phyloP scores from a whole-genome alignment of 2,888 invertebrate genomes.

The Nematopogon swammerdamellus region DNA sequence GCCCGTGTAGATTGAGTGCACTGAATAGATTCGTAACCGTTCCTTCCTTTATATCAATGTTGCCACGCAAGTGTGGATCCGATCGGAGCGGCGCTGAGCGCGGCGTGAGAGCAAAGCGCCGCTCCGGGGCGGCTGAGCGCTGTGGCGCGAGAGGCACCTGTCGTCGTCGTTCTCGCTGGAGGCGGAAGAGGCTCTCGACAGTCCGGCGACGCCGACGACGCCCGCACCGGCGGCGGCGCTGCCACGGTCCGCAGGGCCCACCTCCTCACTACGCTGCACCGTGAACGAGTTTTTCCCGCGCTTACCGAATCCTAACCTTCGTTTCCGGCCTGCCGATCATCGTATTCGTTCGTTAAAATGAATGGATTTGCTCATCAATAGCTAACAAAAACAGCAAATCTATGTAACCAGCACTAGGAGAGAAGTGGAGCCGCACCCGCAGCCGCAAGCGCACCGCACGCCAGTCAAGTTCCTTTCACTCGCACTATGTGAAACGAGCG shows the following conservation, averaged over 20 bases:
- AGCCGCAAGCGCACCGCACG: too few species aligned
- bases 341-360: constrained; percentile 12
- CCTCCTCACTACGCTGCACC: constrained; percentile 98
- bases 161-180: constrained; percentile 93
- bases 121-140: constrained; percentile 11
- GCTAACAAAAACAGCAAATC: too few species aligned
- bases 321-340: constrained; percentile 77
- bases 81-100: constrained; percentile 1
- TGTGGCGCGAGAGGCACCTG: constrained; percentile 58
- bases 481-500: too few species aligned
- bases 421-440: too few species aligned
- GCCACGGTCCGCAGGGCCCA: constrained; percentile 82
- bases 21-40: too few species aligned
- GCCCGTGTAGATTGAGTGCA: too few species aligned
- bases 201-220: constrained; percentile 35
- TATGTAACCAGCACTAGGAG: too few species aligned
- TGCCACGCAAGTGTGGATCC: background rate
- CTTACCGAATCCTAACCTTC: constrained; percentile 93
- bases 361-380: too few species aligned
- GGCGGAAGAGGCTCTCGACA: constrained; percentile 83
- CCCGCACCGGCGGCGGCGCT: constrained; percentile 35
- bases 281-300: constrained; percentile 95
- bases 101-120: constrained; percentile 15
- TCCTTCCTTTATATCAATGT: background rate
- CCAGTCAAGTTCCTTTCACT: too few species aligned